Conservation (phyloP, 1,140 invertebrate genomes). For the Anoplolepis gracilipes region DNA sequence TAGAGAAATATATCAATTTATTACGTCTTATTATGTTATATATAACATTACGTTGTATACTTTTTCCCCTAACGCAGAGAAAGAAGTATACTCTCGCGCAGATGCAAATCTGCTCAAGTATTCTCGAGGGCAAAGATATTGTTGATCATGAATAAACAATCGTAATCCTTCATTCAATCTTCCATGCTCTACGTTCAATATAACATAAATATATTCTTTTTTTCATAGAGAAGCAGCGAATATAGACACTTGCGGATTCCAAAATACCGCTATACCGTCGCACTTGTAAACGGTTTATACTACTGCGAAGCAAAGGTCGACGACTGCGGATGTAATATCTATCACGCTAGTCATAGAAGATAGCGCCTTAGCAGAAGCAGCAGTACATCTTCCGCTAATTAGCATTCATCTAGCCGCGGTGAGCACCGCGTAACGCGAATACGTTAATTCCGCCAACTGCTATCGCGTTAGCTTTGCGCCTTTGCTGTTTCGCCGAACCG, state of each 20-base stretch:
- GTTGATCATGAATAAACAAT: slow-evolving; percentile 41
- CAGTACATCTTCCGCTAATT: slow-evolving; percentile 62
- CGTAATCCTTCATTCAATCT: slow-evolving; percentile 32
- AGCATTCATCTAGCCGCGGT: slow-evolving; percentile 58
- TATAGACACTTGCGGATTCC: background rate
- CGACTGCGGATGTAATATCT: background rate
- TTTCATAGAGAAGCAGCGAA: background rate
- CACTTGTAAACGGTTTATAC: slow-evolving; percentile 8
- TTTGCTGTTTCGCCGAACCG: slow-evolving; percentile 67
- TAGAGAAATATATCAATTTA: slow-evolving; percentile 36
- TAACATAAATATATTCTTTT: background rate
- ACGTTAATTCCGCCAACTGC: slow-evolving; percentile 65
- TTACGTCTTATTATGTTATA: background rate
- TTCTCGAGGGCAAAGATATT: background rate
- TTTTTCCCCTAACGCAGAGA: slow-evolving; percentile 23
- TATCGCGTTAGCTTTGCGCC: slow-evolving; percentile 62
- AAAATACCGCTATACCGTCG: background rate
- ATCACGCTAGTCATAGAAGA: background rate
- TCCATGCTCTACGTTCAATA: background rate
- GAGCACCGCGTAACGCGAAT: slow-evolving; percentile 64
- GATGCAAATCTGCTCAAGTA: slow-evolving; percentile 5
- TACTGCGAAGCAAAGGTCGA: slow-evolving; percentile 13
- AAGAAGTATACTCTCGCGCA: slow-evolving; percentile 3
- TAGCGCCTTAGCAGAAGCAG: background rate
- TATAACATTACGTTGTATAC: slow-evolving; percentile 6